Conservation (phyloP, 92 coral and sea anemone genomes). For the Zoanthus sociatus region DNA sequence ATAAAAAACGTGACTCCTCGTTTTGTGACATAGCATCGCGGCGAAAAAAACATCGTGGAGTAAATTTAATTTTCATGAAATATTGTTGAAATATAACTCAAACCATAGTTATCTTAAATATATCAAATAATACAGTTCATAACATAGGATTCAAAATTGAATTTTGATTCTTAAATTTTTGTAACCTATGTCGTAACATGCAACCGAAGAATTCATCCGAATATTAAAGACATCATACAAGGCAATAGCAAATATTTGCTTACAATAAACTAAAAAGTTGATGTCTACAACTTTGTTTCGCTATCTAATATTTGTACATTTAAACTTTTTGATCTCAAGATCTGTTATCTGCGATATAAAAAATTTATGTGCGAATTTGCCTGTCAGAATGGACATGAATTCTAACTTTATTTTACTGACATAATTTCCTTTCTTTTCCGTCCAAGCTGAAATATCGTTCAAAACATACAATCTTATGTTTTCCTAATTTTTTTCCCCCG, state of each 20-base stretch:
- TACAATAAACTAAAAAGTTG: background rate
- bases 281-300: background rate
- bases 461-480: background rate
- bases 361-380: background rate
- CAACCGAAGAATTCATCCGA: background rate
- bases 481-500: too few species aligned
- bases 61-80: too few species aligned
- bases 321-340: background rate
- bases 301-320: background rate
- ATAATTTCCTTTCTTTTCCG: background rate
- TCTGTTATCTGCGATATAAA: background rate
- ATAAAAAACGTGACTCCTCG: too few species aligned
- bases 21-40: too few species aligned
- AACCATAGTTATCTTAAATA: too few species aligned
- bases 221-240: background rate
- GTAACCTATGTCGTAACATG: too few species aligned
- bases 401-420: background rate
- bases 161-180: too few species aligned
- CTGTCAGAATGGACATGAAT: background rate
- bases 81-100: too few species aligned
- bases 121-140: too few species aligned
- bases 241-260: background rate
- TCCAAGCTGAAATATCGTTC: background rate
- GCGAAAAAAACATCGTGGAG: too few species aligned
- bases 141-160: too few species aligned